phyloP scores from a whole-genome alignment of 2,797 vertebrate genomes.

The Nyctalus aviator region DNA sequence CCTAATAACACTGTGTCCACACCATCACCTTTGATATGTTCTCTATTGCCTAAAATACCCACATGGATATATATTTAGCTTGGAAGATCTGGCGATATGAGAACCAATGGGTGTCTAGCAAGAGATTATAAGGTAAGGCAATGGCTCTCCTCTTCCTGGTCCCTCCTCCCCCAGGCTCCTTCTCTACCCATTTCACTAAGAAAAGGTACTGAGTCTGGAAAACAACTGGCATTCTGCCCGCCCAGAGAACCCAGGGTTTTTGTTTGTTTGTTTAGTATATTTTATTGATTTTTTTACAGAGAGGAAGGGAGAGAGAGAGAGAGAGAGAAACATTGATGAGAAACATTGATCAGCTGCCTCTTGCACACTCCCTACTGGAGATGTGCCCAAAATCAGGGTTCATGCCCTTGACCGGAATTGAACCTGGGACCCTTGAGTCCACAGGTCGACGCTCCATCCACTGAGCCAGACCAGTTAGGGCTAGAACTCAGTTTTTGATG shows the following conservation, averaged over 20 bases:
- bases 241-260: not conserved
- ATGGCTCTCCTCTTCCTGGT: not conserved
- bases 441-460: too few species aligned
- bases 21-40: conserved; percentile 64
- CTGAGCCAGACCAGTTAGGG: too few species aligned
- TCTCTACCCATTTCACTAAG: conserved; percentile 24
- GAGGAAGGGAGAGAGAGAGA: too few species aligned
- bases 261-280: too few species aligned
- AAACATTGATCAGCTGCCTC: too few species aligned
- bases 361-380: too few species aligned
- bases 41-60: conserved; percentile 58
- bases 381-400: too few species aligned
- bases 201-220: conserved; percentile 2
- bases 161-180: not conserved
- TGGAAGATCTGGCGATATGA: not conserved
- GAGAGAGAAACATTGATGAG: too few species aligned
- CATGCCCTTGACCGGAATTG: too few species aligned
- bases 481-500: not conserved
- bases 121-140: not conserved
- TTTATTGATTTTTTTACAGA: too few species aligned
- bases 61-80: conserved; percentile 53
- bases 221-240: conserved; percentile 13
- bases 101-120: conserved; percentile 24
- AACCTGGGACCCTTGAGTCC: too few species aligned
- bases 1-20: conserved; percentile 66